A percentile compares a stretch with the other conserved stretches of the same genome.
These are phyloP conservation scores for Turnix velox DNA, from an alignment of 2,113 vertebrate species.

Conservation along the genomic window DNA sequence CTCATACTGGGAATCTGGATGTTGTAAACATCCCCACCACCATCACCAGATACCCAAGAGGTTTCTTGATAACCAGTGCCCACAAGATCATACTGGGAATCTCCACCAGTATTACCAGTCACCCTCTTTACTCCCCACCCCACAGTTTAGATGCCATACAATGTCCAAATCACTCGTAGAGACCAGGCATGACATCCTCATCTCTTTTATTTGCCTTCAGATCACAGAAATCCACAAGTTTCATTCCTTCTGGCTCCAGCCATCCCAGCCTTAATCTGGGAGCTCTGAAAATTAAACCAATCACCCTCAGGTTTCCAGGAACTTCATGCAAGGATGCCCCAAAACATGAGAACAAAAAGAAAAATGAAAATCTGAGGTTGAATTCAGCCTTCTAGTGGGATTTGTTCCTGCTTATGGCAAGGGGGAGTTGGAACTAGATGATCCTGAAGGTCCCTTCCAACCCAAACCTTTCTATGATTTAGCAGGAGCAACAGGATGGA, in stretches of 20 bases:
- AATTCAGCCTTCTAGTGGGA: neutral
- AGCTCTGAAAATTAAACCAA: conserved; percentile 37
- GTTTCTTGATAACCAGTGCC: neutral
- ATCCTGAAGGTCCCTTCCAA: too few species aligned
- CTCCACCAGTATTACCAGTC: neutral
- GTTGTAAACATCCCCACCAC: neutral
- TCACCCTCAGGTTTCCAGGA: conserved; percentile 18
- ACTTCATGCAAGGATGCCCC: conserved; percentile 4
- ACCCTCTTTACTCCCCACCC: neutral
- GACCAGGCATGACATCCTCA: neutral
- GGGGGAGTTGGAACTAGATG: too few species aligned
- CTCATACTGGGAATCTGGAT: neutral
- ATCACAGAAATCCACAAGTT: neutral
- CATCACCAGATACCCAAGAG: accelerated
- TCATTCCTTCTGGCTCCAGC: neutral
- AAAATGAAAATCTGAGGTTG: neutral
- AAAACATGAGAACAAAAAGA: neutral
- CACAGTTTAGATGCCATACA: neutral
- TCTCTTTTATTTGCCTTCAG: neutral
- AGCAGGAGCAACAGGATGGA: neutral
- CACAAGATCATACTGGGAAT: neutral
- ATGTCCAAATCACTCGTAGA: neutral
- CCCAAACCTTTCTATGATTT: too few species aligned
- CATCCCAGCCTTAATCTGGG: neutral
- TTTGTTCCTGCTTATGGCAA: too few species aligned